Evolutionary conservation across 1,140 invertebrate genomes (phyloP), one percentile per base, ranked within the genome.

Genomic region (Diorhabda sublineata): DNA sequence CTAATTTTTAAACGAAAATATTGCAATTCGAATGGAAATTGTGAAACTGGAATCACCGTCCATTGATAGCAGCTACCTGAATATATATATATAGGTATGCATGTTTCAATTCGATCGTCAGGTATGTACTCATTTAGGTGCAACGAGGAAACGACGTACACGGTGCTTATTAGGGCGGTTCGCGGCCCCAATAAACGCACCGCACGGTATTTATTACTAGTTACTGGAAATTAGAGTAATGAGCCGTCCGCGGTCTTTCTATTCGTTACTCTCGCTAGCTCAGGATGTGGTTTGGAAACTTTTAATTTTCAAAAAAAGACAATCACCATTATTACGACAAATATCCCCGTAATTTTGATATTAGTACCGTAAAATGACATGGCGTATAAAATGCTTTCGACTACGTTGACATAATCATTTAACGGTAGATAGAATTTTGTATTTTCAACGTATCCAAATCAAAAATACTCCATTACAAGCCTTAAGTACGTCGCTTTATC

Each of bases 151-250:
- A 68, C 73, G 62, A 66, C 68, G 47, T 58, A 66, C 59, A 67
- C 70, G 59, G 69, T 74, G 71, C 70, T 75, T 74, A 75, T 75
- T 75, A 75, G 62, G 74, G 74, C 74, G 74, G 72, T 58, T 64
- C 66, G 47, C 61, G 71, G 71, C 73, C 73, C 71, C 74, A 70
- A 75, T 75, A 74, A 75, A 73, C 67, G 73, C 73, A 71, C 60
- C 66, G 61, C 69, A 74, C 71, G 26, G 68, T 75, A 74, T 60
- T 61, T 68, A 75, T 75, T 74, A 74, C 62, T 69, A 66, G 66
- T 70, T 66, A 66, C 67, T 70, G 60, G 62, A 26, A 75, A 75
- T 75, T 74, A 75, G 68, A 71, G 73, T 74, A 75, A 75, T 74
- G 74, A 74, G 69, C 69, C 73, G 67, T 61, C 63, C 65, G 45